Base-by-base conservation (phyloP, 2,113 vertebrate genomes). In the Poecile atricapillus region DNA sequence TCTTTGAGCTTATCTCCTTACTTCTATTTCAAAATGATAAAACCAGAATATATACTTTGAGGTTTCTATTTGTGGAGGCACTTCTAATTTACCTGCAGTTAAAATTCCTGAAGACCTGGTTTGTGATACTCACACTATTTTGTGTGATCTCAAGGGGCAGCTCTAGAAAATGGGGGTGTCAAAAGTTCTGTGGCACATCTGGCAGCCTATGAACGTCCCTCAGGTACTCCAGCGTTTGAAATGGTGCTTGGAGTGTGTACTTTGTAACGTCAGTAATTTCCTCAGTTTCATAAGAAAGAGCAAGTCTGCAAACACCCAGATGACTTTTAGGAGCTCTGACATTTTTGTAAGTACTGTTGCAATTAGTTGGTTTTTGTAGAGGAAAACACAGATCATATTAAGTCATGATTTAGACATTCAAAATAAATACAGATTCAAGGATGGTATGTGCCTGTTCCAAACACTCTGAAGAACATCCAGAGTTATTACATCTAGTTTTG, bases 231-330 rank as follows among this genome's bases (percentile, higher is more conserved):
- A 13, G 27, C 8, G 19, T 65, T 44, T 64, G 53, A 41, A 92
- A 16, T 5, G 10, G 17, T 7, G 3, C 28, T 67, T 55, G 20
- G 31, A 59, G 39, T 2, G 0, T 43, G 13, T 31, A 14, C 11
- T 43, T 73, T 56, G 41, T 63, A 71, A 70, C 5, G 8, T n/a
- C 37, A 80, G 16, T 43, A 20, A 27, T 73, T 76, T 59, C 35
- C 28, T 24, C 28, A 16, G 23, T 68, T 71, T 44, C 9, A 9
- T 43, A 25, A 81, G 44, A 63, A 90, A 68, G 7, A 44, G 5
- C 18, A 44, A 74, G 8, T 77, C 39, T 80, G 22, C 46, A 62
- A 87, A 28, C 2, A 83, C 13, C 11, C 18, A 21, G 47, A 52
- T 24, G 83, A 21, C 19, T 69, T 69, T 10, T 49, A 47, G 81